Conservation (phyloP, 2,888 invertebrate species). For the Drepanosiphum platanoidis region DNA sequence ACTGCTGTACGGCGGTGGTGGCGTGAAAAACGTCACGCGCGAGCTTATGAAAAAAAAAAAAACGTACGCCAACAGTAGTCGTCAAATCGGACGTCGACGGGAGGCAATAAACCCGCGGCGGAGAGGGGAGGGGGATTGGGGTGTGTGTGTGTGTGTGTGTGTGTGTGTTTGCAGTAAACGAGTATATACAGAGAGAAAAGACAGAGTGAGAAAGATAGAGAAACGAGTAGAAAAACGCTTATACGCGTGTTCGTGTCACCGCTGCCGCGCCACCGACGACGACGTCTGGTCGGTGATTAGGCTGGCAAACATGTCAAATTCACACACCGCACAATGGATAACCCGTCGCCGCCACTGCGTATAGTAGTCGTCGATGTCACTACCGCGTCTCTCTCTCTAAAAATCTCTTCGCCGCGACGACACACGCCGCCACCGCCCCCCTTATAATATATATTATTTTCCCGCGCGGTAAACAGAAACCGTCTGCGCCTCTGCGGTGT, state of each 20-base stretch:
- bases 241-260: constrained; percentile 56
- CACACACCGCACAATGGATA: constrained; percentile 43
- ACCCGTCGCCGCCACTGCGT: not conserved
- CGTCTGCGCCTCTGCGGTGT: constrained; percentile 23
- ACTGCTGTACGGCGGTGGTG: no score
- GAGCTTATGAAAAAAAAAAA: not conserved
- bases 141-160: not conserved
- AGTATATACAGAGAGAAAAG: not conserved
- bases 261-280: not conserved
- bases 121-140: not conserved
- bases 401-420: constrained; percentile 26
- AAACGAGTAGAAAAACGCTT: constrained; percentile 26
- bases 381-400: not conserved
- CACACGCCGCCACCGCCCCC: not conserved
- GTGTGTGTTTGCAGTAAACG: not conserved
- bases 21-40: no score
- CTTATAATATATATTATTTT: constrained; percentile 44
- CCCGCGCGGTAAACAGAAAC: constrained; percentile 29
- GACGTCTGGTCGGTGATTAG: constrained; percentile 49
- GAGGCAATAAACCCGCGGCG: not conserved
- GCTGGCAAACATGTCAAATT: constrained; percentile 61
- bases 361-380: constrained; percentile 33
- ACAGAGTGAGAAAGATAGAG: not conserved
- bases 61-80: not conserved
- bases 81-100: not conserved